Base-by-base conservation (phyloP, 23 tunicate genomes). In the Oikopleura vanhoeffeni region DNA sequence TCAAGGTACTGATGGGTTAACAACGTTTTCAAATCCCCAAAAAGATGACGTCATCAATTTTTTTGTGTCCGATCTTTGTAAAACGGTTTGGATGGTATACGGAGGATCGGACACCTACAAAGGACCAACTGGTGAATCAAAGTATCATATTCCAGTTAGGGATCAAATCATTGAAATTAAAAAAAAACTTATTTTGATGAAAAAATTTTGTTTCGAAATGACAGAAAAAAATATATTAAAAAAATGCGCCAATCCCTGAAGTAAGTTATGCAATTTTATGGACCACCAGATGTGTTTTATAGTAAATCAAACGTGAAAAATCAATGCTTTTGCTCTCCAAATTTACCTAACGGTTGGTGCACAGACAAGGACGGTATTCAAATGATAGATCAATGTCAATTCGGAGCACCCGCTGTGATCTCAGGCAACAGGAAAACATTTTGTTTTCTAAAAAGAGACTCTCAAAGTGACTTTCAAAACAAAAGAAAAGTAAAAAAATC, bases 261-360 rank as follows among this genome's bases (percentile, higher is more conserved):
- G n/a, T n/a, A n/a, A n/a, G n/a, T n/a, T n/a, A n/a, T n/a, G n/a
- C n/a, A n/a, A 18, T 71, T 18, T 3, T 71, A 13, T 32, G 79
- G 79, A 18, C 79, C 79, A 4, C 79, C 79, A 32, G 34, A 28
- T 71, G 79, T 71, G 2, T 71, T 71, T 71, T 28, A 71, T 4
- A 71, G 34, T 2, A 71, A 71, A 71, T 13, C 34, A 33, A 33
- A 38, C 27, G 36, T 38, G 38, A 38, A 71, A 71, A 71, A 71
- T 38, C 27, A 38, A 32, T 71, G 79, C 32, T 71, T 18, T 30
- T 71, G 79, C 35, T 71, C 79, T 2, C 79, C 79, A 71, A 71
- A 71, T 71, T 30, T 71, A 13, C 79, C 79, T 32, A 38, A 71
- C 2, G 79, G 79, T 2, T 71, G 79, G 79, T 71, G 79, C 79